These are phyloP conservation scores for Myrmecobius fasciatus DNA, from an alignment of 2,113 vertebrate genomes.

Conservation along the genomic window DNA sequence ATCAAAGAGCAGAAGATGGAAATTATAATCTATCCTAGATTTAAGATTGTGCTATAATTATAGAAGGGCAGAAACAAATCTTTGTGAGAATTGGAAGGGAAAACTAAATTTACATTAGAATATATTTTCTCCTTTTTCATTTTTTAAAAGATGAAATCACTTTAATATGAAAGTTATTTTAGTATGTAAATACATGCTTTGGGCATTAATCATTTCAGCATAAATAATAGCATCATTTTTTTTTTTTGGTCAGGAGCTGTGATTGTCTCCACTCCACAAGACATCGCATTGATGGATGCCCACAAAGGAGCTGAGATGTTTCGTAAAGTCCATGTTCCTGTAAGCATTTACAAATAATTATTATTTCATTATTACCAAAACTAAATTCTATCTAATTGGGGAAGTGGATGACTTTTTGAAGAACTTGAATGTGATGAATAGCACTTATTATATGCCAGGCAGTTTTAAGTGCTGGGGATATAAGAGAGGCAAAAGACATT, in stretches of 20 bases:
- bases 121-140: neutral
- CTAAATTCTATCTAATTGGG: neutral
- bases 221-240: slow-evolving; percentile 21
- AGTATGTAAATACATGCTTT: slow-evolving; percentile 13
- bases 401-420: slow-evolving; percentile 13
- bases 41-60: slow-evolving; percentile 39
- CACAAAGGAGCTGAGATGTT: slow-evolving; percentile 97
- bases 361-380: slow-evolving; percentile 26
- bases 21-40: neutral
- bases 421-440: neutral
- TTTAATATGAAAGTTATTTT: neutral
- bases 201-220: slow-evolving; percentile 9
- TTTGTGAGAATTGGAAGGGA: neutral
- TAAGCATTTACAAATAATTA: slow-evolving; percentile 82
- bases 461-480: neutral
- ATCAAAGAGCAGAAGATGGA: neutral
- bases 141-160: neutral
- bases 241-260: slow-evolving; percentile 88
- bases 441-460: neutral
- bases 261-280: slow-evolving; percentile 97
- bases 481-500: neutral
- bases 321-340: slow-evolving; percentile 94
- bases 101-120: neutral
- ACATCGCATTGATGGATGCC: slow-evolving; percentile 94
- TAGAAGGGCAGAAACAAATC: slow-evolving; percentile 35